Percentiles rank a stretch among this genome's conserved stretches.
These are phyloP conservation scores for Cybosia mesomella DNA, from an alignment of 2,888 invertebrate genomes.

Conservation along the genomic window DNA sequence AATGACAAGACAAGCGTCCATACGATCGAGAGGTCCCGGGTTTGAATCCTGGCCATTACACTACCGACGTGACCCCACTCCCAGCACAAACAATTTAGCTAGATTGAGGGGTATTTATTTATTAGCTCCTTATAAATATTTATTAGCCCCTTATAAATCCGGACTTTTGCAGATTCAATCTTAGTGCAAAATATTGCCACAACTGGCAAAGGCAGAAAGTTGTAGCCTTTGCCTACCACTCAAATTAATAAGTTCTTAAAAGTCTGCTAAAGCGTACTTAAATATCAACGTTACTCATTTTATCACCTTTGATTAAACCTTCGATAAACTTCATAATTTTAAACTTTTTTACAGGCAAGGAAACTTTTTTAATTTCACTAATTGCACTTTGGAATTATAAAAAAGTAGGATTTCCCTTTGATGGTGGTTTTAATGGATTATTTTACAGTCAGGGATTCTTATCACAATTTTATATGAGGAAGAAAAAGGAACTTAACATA, in stretches of 20 bases:
- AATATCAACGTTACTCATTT: neutral
- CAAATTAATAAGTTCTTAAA: neutral
- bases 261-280: neutral
- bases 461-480: neutral
- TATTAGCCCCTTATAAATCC: too few relatives aligned
- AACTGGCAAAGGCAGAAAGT: neutral
- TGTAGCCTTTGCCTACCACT: neutral
- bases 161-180: too few relatives aligned
- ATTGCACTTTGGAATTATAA: constrained; percentile 11
- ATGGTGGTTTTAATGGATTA: constrained; percentile 1
- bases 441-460: neutral
- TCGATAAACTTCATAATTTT: constrained; percentile 7
- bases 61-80: too few relatives aligned
- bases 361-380: constrained; percentile 13
- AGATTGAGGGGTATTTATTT: too few relatives aligned
- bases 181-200: neutral
- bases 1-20: too few relatives aligned
- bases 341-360: constrained; percentile 4
- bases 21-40: too few relatives aligned
- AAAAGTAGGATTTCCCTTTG: neutral
- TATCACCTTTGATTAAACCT: constrained; percentile 6
- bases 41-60: too few relatives aligned
- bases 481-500: too few relatives aligned
- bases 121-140: too few relatives aligned
- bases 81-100: too few relatives aligned